Percentiles rank a stretch among this genome's conserved stretches.
Evolutionary conservation across 2,797 vertebrate genomes (phyloP).

Genomic region (Glyptemys insculpta): DNA sequence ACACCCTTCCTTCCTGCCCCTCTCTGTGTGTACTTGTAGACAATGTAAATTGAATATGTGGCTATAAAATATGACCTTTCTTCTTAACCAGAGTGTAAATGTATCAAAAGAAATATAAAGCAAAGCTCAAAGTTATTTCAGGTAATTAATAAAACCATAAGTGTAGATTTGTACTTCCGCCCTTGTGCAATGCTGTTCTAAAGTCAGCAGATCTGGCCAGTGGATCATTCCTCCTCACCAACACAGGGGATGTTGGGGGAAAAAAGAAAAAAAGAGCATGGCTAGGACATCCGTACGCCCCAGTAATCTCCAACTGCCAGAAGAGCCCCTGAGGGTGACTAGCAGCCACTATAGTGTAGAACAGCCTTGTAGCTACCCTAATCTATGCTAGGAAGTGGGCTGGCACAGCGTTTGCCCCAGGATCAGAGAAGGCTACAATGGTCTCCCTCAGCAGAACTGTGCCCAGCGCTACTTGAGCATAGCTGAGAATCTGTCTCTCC

Average conservation of each 20-base stretch:
- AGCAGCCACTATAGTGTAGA: rapidly evolving
- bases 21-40: background rate
- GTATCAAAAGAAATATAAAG: background rate
- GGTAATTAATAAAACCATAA: background rate
- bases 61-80: background rate
- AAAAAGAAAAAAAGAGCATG: background rate
- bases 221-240: background rate
- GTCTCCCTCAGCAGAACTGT: rapidly evolving
- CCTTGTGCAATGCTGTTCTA: background rate
- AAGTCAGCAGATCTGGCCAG: background rate
- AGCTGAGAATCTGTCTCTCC: background rate
- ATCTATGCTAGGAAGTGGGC: rapidly evolving
- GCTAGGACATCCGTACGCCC: background rate
- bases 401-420: rapidly evolving
- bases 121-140: background rate
- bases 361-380: rapidly evolving
- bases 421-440: rapidly evolving
- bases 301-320: rapidly evolving
- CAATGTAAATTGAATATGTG: background rate
- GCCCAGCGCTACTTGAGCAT: rapidly evolving
- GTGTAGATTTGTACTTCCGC: background rate
- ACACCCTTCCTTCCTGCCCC: slow-evolving; percentile 65
- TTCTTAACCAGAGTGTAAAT: background rate
- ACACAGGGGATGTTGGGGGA: rapidly evolving
- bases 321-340: rapidly evolving